Evolutionary conservation across 1,140 invertebrate species (phyloP).

Genomic region (Neodiprion pinetum): DNA sequence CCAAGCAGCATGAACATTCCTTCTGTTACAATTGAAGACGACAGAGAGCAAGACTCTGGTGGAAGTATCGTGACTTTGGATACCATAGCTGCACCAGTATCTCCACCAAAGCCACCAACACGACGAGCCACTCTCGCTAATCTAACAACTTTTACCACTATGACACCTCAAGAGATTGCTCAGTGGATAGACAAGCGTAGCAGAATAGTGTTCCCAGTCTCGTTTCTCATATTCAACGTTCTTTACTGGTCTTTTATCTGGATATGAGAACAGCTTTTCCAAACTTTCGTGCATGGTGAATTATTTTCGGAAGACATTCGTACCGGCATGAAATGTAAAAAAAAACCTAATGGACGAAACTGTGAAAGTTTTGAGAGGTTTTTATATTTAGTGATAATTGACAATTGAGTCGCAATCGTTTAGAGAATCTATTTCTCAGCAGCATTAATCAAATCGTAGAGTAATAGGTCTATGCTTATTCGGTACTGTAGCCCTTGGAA

Average conservation of each 20-base stretch:
- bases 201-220: constrained; percentile 76
- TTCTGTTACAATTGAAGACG: constrained; percentile 69
- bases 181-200: constrained; percentile 86
- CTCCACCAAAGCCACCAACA: constrained; percentile 51
- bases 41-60: constrained; percentile 63
- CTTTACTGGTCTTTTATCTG: constrained; percentile 86
- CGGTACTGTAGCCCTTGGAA: background rate
- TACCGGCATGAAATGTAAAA: background rate
- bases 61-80: constrained; percentile 52
- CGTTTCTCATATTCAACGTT: constrained; percentile 83
- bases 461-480: background rate
- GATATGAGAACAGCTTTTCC: constrained; percentile 45
- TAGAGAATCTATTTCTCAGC: background rate
- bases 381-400: background rate
- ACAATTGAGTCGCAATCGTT: background rate
- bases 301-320: too few species aligned
- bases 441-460: background rate
- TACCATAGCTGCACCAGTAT: constrained; percentile 46
- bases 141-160: constrained; percentile 73
- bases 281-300: too few species aligned
- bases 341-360: background rate
- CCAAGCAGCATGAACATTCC: constrained; percentile 69
- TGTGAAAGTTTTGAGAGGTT: too few species aligned
- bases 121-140: constrained; percentile 53
- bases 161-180: constrained; percentile 86